Evolutionary conservation across 1,140 invertebrate species (phyloP), one percentile per base, ranked within the genome.

Genomic region (Mactra quadrangularis): DNA sequence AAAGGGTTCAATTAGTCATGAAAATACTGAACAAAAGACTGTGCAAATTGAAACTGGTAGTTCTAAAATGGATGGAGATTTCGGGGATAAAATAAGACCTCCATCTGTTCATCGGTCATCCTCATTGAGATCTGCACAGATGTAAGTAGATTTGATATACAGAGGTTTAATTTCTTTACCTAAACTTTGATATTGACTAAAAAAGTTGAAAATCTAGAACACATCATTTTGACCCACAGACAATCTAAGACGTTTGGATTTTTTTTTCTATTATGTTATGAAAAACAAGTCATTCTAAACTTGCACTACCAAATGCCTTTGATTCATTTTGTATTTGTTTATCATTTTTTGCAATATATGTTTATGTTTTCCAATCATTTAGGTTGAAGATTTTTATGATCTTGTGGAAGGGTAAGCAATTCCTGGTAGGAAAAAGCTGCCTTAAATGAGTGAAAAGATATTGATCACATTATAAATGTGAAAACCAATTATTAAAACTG

Each of bases 1-100:
- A 41, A 41, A 15, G 27, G 55, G 64, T 71, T 31, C 77, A 35
- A 31, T 71, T 41, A 75, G 35, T 71, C 27, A 31, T 25, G 55
- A 38, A 27, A 22, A 25, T 60, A 81, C 31, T 71, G 77, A 71
- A 33, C 76, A 68, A 15, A 38, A n/a, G 55, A 47, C 22, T 53
- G 57, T 77, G 27, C 57, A 76, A 62, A 60, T 35, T 62, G 57
- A 35, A 33, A 60, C 35, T 45, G 66, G 27, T 68, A 59, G 35
- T 35, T 66, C 38, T 41, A 47, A 70, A 59, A 71, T 70, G 52
- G 66, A 70, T 45, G 66, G 45, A 50, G 64, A 71, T 22, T 53
- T 79, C 22, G 64, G 77, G 31, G 77, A 81, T 19, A 81, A 68
- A 81, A 81, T 81, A 25, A 70, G 66, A 71, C 77, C 77, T 41